Evolutionary conservation across 2,888 invertebrate genomes (phyloP).

Genomic region (Eupithecia tripunctaria): DNA sequence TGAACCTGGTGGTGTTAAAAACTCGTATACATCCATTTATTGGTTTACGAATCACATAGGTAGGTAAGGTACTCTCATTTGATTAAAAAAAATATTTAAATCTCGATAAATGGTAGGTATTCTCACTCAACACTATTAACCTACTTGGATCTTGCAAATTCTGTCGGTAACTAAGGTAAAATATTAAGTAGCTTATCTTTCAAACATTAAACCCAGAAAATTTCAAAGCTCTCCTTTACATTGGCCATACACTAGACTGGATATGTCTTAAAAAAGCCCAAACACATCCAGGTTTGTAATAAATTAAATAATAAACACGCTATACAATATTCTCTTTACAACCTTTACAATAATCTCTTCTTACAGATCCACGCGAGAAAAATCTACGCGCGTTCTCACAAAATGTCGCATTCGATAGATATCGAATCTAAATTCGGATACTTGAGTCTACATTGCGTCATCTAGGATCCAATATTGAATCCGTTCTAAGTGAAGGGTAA

Average conservation of each 20-base stretch:
- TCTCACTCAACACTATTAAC: not conserved
- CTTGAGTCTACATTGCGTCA: conserved; percentile 15
- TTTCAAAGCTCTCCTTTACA: too few relatives aligned
- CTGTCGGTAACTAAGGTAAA: not conserved
- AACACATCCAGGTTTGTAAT: not conserved
- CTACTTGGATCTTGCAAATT: not conserved
- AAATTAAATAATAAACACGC: not conserved
- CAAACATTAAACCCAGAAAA: too few relatives aligned
- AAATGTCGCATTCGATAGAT: conserved; percentile 13
- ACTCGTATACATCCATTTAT: not conserved
- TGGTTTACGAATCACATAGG: not conserved
- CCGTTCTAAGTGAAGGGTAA: conserved; percentile 59
- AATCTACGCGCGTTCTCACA: not conserved
- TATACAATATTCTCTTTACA: not conserved
- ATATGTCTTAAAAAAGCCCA: too few relatives aligned
- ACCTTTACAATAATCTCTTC: not conserved
- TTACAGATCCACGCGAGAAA: not conserved
- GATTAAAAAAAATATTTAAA: too few relatives aligned
- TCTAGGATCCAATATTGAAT: conserved; percentile 39
- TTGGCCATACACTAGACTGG: too few relatives aligned
- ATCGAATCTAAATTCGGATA: conserved; percentile 10
- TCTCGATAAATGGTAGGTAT: too few relatives aligned
- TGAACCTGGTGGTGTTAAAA: not conserved
- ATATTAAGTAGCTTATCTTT: too few relatives aligned
- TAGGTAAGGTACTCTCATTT: not conserved